Percentiles rank a stretch among this genome's conserved stretches.
Evolutionary conservation across 2,888 invertebrate species (phyloP).

Genomic region (Phengaris alcon): DNA sequence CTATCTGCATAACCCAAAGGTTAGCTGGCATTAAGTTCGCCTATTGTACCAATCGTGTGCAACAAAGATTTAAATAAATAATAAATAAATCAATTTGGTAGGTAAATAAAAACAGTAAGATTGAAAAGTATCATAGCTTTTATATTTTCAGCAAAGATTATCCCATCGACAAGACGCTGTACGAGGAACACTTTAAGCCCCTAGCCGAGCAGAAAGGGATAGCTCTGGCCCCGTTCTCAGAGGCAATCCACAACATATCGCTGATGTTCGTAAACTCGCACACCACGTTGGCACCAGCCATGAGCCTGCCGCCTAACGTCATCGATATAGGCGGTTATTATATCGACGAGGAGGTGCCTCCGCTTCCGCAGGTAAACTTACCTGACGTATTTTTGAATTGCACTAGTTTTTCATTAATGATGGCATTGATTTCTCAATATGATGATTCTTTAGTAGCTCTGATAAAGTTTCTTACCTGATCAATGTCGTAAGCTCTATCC

Average conservation of each 20-base stretch:
- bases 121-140: neutral
- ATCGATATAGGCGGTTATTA: conserved; percentile 58
- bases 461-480: too few species aligned
- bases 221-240: neutral
- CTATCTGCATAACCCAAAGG: too few species aligned
- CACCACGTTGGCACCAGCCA: conserved; percentile 14
- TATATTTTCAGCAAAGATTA: conserved; percentile 17
- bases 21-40: too few species aligned
- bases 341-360: conserved; percentile 47
- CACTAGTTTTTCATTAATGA: too few species aligned
- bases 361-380: conserved; percentile 53
- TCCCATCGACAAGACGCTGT: neutral
- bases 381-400: neutral
- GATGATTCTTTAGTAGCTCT: too few species aligned
- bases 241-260: conserved; percentile 26
- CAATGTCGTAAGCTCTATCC: too few species aligned
- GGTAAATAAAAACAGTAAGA: too few species aligned
- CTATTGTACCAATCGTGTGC: too few species aligned
- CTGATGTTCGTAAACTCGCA: conserved; percentile 23
- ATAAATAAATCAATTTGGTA: too few species aligned
- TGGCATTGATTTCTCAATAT: too few species aligned
- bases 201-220: conserved; percentile 11
- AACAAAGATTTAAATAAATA: too few species aligned
- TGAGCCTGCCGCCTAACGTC: conserved; percentile 21
- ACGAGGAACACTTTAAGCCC: conserved; percentile 3